Conservation (phyloP, 2,113 vertebrate genomes). For the Rhadina sibilatrix region DNA sequence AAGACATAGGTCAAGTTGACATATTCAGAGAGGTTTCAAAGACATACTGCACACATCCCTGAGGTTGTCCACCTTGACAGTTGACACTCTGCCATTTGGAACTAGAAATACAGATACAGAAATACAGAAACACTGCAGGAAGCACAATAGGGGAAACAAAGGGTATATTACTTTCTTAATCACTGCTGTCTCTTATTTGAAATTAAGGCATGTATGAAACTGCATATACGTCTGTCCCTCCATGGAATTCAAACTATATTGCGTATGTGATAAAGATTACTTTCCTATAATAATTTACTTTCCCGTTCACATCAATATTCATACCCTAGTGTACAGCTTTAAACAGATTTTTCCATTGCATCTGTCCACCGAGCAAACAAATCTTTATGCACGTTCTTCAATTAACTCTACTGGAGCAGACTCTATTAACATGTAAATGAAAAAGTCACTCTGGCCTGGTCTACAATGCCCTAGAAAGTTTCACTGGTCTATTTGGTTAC, state of each 20-base stretch:
- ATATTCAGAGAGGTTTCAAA: not conserved
- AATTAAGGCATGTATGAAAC: constrained; percentile 31
- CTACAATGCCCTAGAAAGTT: constrained; percentile 11
- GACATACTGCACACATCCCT: not conserved
- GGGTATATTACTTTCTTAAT: constrained; percentile 3
- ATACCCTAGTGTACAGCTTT: constrained; percentile 27
- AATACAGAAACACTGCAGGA: not conserved
- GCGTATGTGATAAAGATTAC: constrained; percentile 1
- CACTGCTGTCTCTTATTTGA: not conserved
- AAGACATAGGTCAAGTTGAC: not conserved
- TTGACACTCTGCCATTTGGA: not conserved
- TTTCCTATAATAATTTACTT: constrained; percentile 50
- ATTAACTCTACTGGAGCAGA: constrained; percentile 48
- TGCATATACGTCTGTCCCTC: not conserved
- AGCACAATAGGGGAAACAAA: not conserved
- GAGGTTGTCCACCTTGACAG: not conserved
- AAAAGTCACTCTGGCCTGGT: constrained; percentile 18
- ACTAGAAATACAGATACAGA: not conserved
- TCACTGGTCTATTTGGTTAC: not conserved
- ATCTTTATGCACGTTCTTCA: constrained; percentile 55
- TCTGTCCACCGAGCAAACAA: constrained; percentile 59
- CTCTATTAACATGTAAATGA: constrained; percentile 66
- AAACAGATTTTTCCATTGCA: constrained; percentile 51
- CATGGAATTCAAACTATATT: constrained; percentile 18
- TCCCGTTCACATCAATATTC: constrained; percentile 48